phyloP scores from a whole-genome alignment of 2,797 vertebrate species.

The Adelosebastes latens region DNA sequence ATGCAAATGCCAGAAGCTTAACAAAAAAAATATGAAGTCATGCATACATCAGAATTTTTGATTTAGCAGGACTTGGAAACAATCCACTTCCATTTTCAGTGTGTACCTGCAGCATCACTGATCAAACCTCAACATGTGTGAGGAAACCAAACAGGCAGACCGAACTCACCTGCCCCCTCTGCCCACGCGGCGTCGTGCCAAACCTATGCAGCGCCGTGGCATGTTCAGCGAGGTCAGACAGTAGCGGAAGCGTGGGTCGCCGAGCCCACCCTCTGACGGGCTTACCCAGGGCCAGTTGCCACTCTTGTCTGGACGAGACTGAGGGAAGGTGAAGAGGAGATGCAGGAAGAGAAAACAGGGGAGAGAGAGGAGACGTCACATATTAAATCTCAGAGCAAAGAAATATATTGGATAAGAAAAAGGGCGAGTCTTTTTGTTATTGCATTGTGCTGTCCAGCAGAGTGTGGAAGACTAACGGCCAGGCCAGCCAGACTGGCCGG shows the following conservation, averaged over 20 bases:
- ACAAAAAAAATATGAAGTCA: not conserved
- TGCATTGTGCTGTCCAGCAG: slow-evolving; percentile 42
- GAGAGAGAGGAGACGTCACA: not conserved
- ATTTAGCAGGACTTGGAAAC: not conserved
- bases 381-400: slow-evolving; percentile 15
- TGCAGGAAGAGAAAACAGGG: not conserved
- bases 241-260: slow-evolving; percentile 92
- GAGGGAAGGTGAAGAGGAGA: slow-evolving; percentile 13
- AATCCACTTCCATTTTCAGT: not conserved
- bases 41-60: not conserved
- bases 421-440: not conserved
- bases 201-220: slow-evolving; percentile 91
- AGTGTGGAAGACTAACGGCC: slow-evolving; percentile 25
- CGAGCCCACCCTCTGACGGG: slow-evolving; percentile 89
- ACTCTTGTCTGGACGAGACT: slow-evolving; percentile 91
- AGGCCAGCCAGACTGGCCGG: slow-evolving; percentile 43
- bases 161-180: slow-evolving; percentile 93
- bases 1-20: not conserved
- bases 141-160: not conserved
- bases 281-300: slow-evolving; percentile 95
- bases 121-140: not conserved
- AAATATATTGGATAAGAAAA: not conserved
- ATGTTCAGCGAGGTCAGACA: slow-evolving; percentile 94
- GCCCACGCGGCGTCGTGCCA: slow-evolving; percentile 93
- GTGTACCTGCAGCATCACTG: not conserved